These are phyloP conservation scores for Spheniscus mendiculus DNA, from an alignment of 2,113 vertebrate species.

Conservation along the genomic window DNA sequence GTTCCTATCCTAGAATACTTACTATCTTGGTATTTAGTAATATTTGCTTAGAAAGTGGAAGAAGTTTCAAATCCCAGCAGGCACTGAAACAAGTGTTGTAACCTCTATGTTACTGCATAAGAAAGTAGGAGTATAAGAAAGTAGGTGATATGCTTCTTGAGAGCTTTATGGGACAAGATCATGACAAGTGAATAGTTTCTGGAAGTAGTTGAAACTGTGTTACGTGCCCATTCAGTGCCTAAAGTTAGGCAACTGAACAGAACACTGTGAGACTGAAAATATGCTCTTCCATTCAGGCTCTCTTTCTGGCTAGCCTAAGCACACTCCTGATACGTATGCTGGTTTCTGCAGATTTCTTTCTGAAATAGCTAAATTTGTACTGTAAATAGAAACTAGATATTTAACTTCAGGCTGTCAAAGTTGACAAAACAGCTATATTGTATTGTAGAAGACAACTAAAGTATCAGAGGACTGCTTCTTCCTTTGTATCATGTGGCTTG, in stretches of 20 bases:
- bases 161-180: not conserved
- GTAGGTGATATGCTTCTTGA: not conserved
- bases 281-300: not conserved
- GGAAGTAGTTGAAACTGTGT: not conserved
- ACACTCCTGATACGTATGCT: not conserved
- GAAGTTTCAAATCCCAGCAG: not conserved
- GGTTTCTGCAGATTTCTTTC: not conserved
- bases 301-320: not conserved
- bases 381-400: not conserved
- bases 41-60: not conserved
- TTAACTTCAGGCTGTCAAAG: too few relatives aligned
- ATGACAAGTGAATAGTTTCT: not conserved
- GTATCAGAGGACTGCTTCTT: not conserved
- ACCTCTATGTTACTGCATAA: not conserved
- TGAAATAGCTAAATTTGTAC: not conserved
- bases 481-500: not conserved
- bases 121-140: not conserved
- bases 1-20: not conserved
- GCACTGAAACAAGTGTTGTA: not conserved
- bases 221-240: accelerated
- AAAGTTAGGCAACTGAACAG: not conserved
- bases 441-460: not conserved
- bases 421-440: not conserved
- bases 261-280: not conserved
- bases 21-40: not conserved